A percentile compares a stretch with the other conserved stretches of the same genome.
Evolutionary conservation across 2,888 invertebrate species (phyloP).

Genomic region (Platerodrilus igneus): DNA sequence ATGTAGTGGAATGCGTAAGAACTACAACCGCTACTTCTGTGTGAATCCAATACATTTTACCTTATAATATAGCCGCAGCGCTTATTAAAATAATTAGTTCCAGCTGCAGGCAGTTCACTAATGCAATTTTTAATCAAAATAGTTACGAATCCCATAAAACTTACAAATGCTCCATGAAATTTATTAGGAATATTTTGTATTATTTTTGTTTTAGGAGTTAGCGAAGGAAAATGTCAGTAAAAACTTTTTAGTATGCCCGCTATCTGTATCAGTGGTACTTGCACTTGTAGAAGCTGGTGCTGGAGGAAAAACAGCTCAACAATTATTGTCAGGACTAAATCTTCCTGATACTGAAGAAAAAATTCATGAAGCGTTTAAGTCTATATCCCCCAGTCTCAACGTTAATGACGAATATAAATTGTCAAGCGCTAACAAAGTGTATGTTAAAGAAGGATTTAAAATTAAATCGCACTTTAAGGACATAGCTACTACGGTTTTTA

Average conservation of each 20-base stretch:
- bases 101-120: no score
- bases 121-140: no score
- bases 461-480: slow-evolving; percentile 54
- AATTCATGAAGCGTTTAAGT: slow-evolving; percentile 16
- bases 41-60: no score
- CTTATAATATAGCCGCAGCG: no score
- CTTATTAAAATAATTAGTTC: no score
- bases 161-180: no score
- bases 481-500: slow-evolving; percentile 57
- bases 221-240: slow-evolving; percentile 19
- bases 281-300: slow-evolving; percentile 39
- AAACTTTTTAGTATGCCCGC: slow-evolving; percentile 39
- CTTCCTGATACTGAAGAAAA: slow-evolving; percentile 21
- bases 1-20: no score
- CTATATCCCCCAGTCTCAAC: slow-evolving; percentile 25
- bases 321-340: slow-evolving; percentile 27
- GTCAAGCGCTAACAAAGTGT: slow-evolving; percentile 53
- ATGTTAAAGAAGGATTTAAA: slow-evolving; percentile 52
- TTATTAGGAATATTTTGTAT: not conserved
- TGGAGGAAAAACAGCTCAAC: slow-evolving; percentile 34
- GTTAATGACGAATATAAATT: slow-evolving; percentile 21
- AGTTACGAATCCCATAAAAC: no score
- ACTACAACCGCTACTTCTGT: no score
- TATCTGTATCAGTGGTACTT: slow-evolving; percentile 39
- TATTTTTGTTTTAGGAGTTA: slow-evolving; percentile 6